Percentiles rank a stretch among this genome's conserved stretches.
These are phyloP conservation scores for Argopecten irradians DNA, from an alignment of 1,140 invertebrate species.

Conservation along the genomic window DNA sequence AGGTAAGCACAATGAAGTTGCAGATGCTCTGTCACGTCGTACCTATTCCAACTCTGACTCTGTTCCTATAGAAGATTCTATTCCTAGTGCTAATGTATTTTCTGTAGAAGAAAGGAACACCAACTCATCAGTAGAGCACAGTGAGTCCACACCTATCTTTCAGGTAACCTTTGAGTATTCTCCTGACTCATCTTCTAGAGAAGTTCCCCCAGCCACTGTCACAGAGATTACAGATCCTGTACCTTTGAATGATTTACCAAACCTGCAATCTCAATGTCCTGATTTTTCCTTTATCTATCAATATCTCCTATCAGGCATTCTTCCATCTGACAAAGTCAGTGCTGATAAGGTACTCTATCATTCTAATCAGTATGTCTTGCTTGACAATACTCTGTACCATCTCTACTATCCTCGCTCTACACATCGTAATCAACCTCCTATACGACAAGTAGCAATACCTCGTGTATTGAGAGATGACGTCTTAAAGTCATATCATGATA, in stretches of 20 bases:
- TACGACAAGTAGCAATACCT: conserved; percentile 32
- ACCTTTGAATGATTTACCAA: neutral
- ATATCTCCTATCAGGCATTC: neutral
- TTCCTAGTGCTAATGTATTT: neutral
- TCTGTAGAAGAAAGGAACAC: too few relatives aligned
- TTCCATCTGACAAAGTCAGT: neutral
- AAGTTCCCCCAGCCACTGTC: neutral
- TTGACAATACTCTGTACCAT: conserved; percentile 40
- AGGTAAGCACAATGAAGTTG: conserved; percentile 46
- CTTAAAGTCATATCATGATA: conserved; percentile 43
- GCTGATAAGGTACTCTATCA: neutral
- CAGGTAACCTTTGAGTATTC: neutral
- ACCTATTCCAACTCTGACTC: neutral
- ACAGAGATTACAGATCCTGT: neutral
- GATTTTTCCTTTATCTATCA: neutral
- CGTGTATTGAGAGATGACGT: neutral
- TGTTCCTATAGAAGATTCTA: neutral
- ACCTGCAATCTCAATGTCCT: neutral
- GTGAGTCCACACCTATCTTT: neutral
- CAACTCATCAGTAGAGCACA: too few relatives aligned
- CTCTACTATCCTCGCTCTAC: conserved; percentile 18
- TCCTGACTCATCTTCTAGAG: neutral
- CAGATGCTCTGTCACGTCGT: conserved; percentile 34
- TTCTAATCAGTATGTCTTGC: neutral
- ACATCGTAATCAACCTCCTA: neutral